A percentile compares a stretch with the other conserved stretches of the same genome.
These are phyloP conservation scores for Anoplius nigerrimus DNA, from an alignment of 2,888 invertebrate species.

Conservation along the genomic window DNA sequence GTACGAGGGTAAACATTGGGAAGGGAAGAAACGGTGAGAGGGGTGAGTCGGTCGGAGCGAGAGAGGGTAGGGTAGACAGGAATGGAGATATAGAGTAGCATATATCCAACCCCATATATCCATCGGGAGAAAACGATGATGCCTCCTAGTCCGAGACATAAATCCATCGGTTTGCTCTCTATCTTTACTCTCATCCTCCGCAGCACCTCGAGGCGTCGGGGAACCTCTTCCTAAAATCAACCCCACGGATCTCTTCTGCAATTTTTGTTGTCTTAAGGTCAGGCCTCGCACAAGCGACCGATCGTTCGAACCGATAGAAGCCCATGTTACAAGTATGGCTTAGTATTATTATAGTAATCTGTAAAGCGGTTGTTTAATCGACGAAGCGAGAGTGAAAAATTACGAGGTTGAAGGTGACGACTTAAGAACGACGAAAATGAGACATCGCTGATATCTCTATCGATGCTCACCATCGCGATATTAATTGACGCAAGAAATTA, in stretches of 20 bases:
- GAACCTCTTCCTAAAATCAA: slow-evolving; percentile 45
- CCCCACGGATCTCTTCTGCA: slow-evolving; percentile 34
- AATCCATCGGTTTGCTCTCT: slow-evolving; percentile 69
- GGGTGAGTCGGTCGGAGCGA: slow-evolving; percentile 20
- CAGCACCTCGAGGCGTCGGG: slow-evolving; percentile 47
- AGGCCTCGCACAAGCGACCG: background rate
- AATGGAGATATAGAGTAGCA: slow-evolving; percentile 37
- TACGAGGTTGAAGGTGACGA: too few species aligned
- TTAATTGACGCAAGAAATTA: slow-evolving; percentile 73
- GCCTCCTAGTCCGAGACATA: slow-evolving; percentile 63
- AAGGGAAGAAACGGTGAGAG: slow-evolving; percentile 43
- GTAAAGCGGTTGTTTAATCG: too few species aligned
- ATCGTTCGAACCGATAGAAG: too few species aligned
- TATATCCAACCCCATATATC: slow-evolving; percentile 63
- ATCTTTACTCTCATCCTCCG: slow-evolving; percentile 60
- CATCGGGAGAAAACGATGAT: slow-evolving; percentile 56
- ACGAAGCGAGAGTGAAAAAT: background rate
- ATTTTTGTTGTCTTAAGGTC: slow-evolving; percentile 31
- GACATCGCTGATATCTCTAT: slow-evolving; percentile 36
- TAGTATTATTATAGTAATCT: too few species aligned
- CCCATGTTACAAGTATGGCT: too few species aligned
- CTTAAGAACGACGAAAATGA: background rate
- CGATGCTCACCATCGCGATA: slow-evolving; percentile 61
- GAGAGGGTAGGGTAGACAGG: slow-evolving; percentile 8
- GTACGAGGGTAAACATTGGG: slow-evolving; percentile 63